Evolutionary conservation across 2,113 vertebrate genomes (phyloP), one percentile per base, ranked within the genome.

Genomic region (Archocentrus centrarchus): DNA sequence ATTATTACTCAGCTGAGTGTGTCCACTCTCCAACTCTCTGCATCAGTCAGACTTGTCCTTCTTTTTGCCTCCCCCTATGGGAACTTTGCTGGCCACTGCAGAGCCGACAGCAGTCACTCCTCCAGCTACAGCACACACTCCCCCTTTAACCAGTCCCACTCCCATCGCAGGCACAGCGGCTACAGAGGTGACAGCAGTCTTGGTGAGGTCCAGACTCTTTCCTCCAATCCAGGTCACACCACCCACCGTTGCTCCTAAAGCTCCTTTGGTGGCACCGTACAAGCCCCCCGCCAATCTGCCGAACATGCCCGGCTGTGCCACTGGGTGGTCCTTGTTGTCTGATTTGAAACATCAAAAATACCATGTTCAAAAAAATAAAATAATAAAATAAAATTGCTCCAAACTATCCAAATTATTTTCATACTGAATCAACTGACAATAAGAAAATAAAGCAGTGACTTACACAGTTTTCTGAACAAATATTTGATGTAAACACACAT

Each of bases 221-320:
- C 97, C 98, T 94, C 98, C 98, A 53, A 99, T 96, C 98, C 98
- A 99, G 85, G 97, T 94, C 79, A 99, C 97, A 1, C 97, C 97
- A 2, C 97, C 97, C 27, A 99, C 96, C 0, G 98, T 99, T 60
- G 97, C 98, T 78, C 98, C 97, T 37, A 99, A 94, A 10, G 97
- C 98, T 89, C 98, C 98, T 86, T 97, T 99, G 22, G 98, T 99
- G 89, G 96, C 97, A 35, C 96, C 98, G 91, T 97, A 98, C 89
- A 99, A 93, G 68, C 98, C 98, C 22, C 98, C 97, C 2, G 97
- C 97, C 90, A 99, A 95, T 59, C 97, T 96, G 84, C 97, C 97
- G 41, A 99, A 90, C 97, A 99, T 96, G 91, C 98, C 96, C 7
- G 97, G 96, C 84, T 98, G 97, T 20, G 96, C 94, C 91, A 97